Evolutionary conservation across 2,113 vertebrate genomes (phyloP), one percentile per base, ranked within the genome.

Genomic region (Oriolus oriolus): DNA sequence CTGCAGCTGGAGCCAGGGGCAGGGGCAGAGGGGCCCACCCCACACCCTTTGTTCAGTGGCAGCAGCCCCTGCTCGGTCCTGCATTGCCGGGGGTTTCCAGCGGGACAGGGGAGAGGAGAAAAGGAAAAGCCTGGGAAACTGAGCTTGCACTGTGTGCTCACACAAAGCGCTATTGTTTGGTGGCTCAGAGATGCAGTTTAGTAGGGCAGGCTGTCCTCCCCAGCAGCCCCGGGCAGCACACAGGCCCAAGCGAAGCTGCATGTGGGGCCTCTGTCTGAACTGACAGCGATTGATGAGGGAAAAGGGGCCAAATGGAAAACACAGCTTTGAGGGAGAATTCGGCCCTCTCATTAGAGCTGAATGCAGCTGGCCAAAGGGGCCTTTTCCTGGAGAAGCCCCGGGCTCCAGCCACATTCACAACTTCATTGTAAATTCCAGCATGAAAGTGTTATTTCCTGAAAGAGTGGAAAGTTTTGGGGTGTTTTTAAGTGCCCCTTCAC

Each of bases 141-240:
- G 97, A 98, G 97, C 97, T 96, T 89, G 97, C 98, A 96, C 98
- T 98, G 97, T 98, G 97, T 84, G 94, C 95, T 88, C 76, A 60
- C 95, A 99, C 98, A 99, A 98, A 98, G 98, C 93, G 77, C 98
- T 94, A 98, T 99, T 99, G 98, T 99, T 96, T 78, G 24, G 74
- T 90, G 83, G 95, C 90, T 92, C 94, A 87, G 98, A 83, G 87
- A 96, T 97, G 97, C 95, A 89, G 94, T 97, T 98, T 96, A 97
- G 96, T 97, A 96, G 98, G 97, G 87, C 96, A 93, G 97, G 18
- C 59, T 90, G 97, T 97, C 97, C 95, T 94, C 96, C 44, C 89
- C 90, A 74, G 65, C 93, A 53, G 97, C 97, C 95, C 97, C 95
- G 24, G 84, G 50, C 56, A 2, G 92, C 93, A 77, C 96, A 76